Evolutionary conservation across 2,797 vertebrate species (phyloP).

Genomic region (Tauraco hartlaubi): DNA sequence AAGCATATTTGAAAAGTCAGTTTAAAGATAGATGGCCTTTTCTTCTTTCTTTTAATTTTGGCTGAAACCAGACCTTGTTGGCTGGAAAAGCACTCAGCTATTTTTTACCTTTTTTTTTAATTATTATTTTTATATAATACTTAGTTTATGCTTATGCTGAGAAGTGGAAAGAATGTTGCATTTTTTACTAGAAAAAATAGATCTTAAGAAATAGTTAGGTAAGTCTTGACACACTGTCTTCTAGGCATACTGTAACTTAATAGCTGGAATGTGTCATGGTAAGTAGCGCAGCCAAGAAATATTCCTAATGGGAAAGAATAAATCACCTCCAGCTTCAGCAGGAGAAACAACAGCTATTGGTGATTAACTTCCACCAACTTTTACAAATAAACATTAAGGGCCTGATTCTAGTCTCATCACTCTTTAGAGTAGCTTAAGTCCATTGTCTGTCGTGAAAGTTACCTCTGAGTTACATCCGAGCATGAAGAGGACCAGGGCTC

Average conservation of each 20-base stretch:
- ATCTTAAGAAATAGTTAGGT: background rate
- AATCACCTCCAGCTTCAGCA: background rate
- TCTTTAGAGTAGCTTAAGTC: background rate
- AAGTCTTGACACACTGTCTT: background rate
- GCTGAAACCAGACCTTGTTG: background rate
- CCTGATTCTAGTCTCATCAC: background rate
- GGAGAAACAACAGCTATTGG: background rate
- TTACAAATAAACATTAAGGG: background rate
- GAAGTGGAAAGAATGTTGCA: background rate
- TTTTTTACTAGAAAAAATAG: background rate
- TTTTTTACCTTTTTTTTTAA: background rate
- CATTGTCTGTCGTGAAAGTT: background rate
- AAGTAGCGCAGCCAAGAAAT: background rate
- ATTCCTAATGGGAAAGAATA: background rate
- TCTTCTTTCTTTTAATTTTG: conserved; percentile 5
- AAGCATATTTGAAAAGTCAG: background rate
- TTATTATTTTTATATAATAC: background rate
- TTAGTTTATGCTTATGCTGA: background rate
- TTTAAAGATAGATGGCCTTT: background rate
- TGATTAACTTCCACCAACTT: background rate
- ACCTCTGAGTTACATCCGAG: background rate
- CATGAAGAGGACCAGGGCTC: background rate
- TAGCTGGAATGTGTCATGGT: background rate
- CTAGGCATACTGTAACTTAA: background rate
- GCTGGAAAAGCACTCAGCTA: background rate